These are phyloP conservation scores for Corydoras sp. DNA, from an alignment of 2,113 vertebrate species.

Conservation along the genomic window DNA sequence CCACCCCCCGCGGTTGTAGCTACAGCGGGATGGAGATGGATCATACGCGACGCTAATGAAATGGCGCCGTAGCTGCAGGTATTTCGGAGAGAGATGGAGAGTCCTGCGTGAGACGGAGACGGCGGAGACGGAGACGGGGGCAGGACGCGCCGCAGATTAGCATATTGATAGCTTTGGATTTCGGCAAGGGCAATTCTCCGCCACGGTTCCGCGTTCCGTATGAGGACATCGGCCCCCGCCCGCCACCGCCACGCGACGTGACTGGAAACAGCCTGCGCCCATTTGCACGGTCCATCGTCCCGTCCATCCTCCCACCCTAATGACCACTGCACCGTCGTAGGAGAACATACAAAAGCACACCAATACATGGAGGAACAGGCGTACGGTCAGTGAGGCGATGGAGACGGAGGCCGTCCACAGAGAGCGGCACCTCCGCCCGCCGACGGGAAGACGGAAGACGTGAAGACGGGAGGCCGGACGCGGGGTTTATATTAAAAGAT, in stretches of 20 bases:
- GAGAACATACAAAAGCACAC: too few species aligned
- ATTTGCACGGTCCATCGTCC: neutral
- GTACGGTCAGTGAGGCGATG: too few species aligned
- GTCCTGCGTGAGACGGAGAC: neutral
- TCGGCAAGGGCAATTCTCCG: slow-evolving; percentile 14
- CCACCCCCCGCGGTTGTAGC: too few species aligned
- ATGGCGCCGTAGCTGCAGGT: slow-evolving; percentile 5
- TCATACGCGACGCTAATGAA: neutral
- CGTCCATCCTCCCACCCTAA: too few species aligned
- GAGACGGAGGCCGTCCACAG: too few species aligned
- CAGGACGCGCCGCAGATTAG: slow-evolving; percentile 12
- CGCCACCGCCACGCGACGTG: neutral
- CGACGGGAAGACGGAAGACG: too few species aligned
- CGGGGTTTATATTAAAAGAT: slow-evolving; percentile 84
- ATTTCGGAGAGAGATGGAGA: neutral
- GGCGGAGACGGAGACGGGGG: too few species aligned
- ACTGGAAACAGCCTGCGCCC: neutral
- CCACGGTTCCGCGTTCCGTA: neutral
- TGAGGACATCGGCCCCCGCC: neutral
- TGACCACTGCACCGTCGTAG: too few species aligned
- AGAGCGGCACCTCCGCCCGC: too few species aligned
- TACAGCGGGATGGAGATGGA: too few species aligned
- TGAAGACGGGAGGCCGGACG: too few species aligned
- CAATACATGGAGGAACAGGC: too few species aligned
- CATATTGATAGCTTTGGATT: slow-evolving; percentile 29